phyloP scores from a whole-genome alignment of 1,140 invertebrate genomes.

The Zaprionus tsacasi region DNA sequence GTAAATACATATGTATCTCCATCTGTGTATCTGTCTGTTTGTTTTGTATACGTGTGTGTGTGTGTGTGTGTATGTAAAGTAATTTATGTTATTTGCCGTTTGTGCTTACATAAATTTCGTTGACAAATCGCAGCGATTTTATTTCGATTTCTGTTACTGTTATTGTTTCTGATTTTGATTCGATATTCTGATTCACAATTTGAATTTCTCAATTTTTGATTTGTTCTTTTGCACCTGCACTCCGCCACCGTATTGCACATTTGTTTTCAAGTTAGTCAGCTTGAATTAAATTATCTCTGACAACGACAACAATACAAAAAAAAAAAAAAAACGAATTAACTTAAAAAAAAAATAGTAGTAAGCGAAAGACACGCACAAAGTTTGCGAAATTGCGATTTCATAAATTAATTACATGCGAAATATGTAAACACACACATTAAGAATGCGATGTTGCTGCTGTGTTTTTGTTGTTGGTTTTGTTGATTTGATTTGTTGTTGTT shows the following conservation, averaged over 20 bases:
- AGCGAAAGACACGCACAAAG: slow-evolving; percentile 23
- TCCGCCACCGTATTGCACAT: slow-evolving; percentile 34
- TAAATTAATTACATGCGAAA: slow-evolving; percentile 26
- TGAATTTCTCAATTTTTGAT: slow-evolving; percentile 1
- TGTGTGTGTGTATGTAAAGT: slow-evolving; percentile 15
- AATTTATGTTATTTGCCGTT: slow-evolving; percentile 32
- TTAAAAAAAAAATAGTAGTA: slow-evolving; percentile 8
- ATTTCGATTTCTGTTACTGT: slow-evolving; percentile 15
- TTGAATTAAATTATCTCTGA: slow-evolving; percentile 18
- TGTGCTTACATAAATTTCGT: slow-evolving; percentile 49
- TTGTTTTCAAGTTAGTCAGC: slow-evolving; percentile 20
- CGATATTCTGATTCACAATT: slow-evolving; percentile 5
- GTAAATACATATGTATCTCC: slow-evolving; percentile 17
- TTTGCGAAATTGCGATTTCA: slow-evolving; percentile 27
- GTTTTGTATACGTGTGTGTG: background rate
- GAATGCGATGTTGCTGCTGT: slow-evolving; percentile 12
- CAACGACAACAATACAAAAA: slow-evolving; percentile 10
- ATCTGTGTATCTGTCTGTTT: background rate
- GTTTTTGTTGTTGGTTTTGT: slow-evolving; percentile 11
- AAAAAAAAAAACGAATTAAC: slow-evolving; percentile 30
- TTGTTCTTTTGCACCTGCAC: slow-evolving; percentile 31
- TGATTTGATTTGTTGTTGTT: slow-evolving; percentile 8
- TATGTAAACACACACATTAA: slow-evolving; percentile 22
- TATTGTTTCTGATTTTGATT: slow-evolving; percentile 5
- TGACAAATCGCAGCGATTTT: slow-evolving; percentile 25